Percentiles rank a stretch among this genome's conserved stretches.
phyloP scores from a whole-genome alignment of 2,888 invertebrate genomes.

The Caenorhabditis drosophilae region DNA sequence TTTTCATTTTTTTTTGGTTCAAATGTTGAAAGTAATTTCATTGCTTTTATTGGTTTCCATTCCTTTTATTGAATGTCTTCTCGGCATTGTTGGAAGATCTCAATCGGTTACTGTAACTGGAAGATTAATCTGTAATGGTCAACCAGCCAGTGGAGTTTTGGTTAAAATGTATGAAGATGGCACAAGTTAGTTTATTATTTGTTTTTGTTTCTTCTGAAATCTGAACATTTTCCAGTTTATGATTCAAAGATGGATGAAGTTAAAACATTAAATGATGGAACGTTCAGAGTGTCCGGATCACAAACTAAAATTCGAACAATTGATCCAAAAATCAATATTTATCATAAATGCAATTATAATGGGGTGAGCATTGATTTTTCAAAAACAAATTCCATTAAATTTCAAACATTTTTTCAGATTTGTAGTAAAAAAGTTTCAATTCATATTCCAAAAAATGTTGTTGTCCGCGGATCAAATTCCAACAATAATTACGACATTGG shows the following conservation, averaged over 20 bases:
- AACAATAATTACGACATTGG: constrained; percentile 27
- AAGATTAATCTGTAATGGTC: constrained; percentile 25
- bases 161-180: constrained; percentile 34
- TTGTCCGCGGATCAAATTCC: constrained; percentile 12
- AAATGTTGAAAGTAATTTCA: not conserved
- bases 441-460: constrained; percentile 22
- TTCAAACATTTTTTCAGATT: constrained; percentile 14
- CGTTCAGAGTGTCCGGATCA: constrained; percentile 46
- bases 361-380: constrained; percentile 12
- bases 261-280: constrained; percentile 53
- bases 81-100: constrained; percentile 14
- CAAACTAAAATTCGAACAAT: constrained; percentile 38
- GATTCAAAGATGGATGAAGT: constrained; percentile 58
- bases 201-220: not conserved
- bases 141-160: constrained; percentile 20
- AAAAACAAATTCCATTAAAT: not conserved
- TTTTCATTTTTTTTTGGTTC: too few relatives aligned
- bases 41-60: not conserved
- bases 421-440: constrained; percentile 33
- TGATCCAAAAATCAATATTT: constrained; percentile 41
- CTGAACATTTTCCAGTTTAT: constrained; percentile 21
- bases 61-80: constrained; percentile 1
- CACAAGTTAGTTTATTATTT: constrained; percentile 24
- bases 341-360: constrained; percentile 36
- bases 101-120: constrained; percentile 25